Evolutionary conservation across 2,888 invertebrate genomes (phyloP).

Genomic region (Andrena camellia): DNA sequence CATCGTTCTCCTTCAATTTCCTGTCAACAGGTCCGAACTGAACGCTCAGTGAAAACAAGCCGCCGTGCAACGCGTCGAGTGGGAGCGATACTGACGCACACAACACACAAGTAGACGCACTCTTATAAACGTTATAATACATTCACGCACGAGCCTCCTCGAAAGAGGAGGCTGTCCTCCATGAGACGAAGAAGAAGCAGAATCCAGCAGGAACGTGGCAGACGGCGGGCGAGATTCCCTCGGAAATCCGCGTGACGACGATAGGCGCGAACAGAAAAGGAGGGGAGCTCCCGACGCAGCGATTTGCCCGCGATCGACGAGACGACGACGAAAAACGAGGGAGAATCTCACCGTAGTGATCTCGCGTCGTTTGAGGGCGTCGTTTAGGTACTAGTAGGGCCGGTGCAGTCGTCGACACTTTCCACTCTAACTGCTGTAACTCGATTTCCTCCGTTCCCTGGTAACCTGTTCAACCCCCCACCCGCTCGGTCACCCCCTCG

Average conservation of each 20-base stretch:
- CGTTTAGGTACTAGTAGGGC: conserved; percentile 42
- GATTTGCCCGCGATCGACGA: conserved; percentile 43
- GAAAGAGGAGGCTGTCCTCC: conserved; percentile 8
- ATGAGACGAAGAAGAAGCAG: conserved; percentile 8
- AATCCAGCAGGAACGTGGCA: background rate
- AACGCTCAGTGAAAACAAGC: conserved; percentile 83
- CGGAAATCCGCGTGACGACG: conserved; percentile 9
- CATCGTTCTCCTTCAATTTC: background rate
- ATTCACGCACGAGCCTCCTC: conserved; percentile 11
- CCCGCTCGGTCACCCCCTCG: background rate
- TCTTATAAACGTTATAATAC: conserved; percentile 29
- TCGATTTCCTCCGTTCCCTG: background rate
- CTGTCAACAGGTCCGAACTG: conserved; percentile 80
- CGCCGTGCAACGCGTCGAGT: conserved; percentile 72
- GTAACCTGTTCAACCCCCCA: background rate
- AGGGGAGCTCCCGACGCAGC: conserved; percentile 18
- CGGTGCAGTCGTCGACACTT: conserved; percentile 43
- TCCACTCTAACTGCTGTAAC: background rate
- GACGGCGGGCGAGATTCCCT: background rate
- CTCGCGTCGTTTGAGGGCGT: conserved; percentile 45
- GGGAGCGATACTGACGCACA: conserved; percentile 79
- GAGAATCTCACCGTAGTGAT: conserved; percentile 37
- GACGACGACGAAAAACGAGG: background rate
- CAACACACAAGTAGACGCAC: conserved; percentile 60
- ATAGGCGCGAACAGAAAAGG: background rate